Percentiles rank a stretch among this genome's conserved stretches.
These are phyloP conservation scores for Coreius guichenoti DNA, from an alignment of 2,797 vertebrate genomes.

Conservation along the genomic window DNA sequence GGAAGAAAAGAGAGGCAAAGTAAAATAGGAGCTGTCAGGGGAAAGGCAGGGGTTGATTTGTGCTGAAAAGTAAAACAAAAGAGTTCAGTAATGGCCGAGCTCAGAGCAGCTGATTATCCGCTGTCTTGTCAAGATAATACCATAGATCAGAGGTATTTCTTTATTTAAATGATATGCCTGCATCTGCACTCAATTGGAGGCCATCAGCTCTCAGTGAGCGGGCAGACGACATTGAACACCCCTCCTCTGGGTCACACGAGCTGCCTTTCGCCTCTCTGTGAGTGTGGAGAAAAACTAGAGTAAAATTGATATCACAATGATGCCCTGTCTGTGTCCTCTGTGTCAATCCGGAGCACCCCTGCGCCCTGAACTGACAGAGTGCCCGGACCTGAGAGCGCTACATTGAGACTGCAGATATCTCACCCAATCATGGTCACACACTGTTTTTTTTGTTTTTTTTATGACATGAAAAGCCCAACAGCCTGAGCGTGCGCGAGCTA, in stretches of 20 bases:
- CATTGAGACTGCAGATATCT: slow-evolving; percentile 72
- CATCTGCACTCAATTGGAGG: slow-evolving; percentile 61
- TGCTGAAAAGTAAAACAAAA: slow-evolving; percentile 67
- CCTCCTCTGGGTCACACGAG: slow-evolving; percentile 57
- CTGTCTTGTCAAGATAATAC: slow-evolving; percentile 67
- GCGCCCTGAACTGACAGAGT: slow-evolving; percentile 66
- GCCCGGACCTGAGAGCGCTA: slow-evolving; percentile 64
- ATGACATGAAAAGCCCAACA: slow-evolving; percentile 19
- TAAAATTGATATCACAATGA: slow-evolving; percentile 70
- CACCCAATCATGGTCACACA: slow-evolving; percentile 69
- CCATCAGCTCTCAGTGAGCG: slow-evolving; percentile 63
- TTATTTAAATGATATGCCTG: slow-evolving; percentile 65
- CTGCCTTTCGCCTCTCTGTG: slow-evolving; percentile 55
- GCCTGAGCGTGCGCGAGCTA: slow-evolving; percentile 35
- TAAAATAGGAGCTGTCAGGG: slow-evolving; percentile 60
- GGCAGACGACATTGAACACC: slow-evolving; percentile 57
- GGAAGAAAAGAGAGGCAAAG: slow-evolving; percentile 41
- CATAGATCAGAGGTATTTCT: slow-evolving; percentile 65
- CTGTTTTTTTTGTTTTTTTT: slow-evolving; percentile 36
- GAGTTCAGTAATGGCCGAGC: slow-evolving; percentile 63
- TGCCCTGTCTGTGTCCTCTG: slow-evolving; percentile 71
- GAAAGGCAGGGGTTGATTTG: slow-evolving; percentile 63
- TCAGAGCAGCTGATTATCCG: slow-evolving; percentile 64
- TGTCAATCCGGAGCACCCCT: slow-evolving; percentile 70
- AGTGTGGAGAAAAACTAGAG: slow-evolving; percentile 63